A percentile compares a stretch with the other conserved stretches of the same genome.
Conservation (phyloP, 2,113 vertebrate species). For the Microcebus lehilahytsara region DNA sequence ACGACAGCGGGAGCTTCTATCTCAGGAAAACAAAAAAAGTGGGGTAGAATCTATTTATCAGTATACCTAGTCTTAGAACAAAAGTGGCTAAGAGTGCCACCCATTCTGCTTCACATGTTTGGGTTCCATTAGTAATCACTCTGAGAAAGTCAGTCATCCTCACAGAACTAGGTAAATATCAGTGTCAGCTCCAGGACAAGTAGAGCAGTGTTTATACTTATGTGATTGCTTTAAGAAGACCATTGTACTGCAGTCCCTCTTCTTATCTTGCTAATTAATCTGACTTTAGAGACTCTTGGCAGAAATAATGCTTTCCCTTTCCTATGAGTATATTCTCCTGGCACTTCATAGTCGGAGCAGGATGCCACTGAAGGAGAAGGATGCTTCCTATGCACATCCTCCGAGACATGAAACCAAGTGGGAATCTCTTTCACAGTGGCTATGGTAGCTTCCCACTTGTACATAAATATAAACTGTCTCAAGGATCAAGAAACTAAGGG, state of each 20-base stretch:
- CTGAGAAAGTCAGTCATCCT: neutral
- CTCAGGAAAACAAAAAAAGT: neutral
- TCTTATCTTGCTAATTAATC: neutral
- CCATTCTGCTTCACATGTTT: neutral
- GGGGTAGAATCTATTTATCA: neutral
- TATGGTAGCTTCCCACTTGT: neutral
- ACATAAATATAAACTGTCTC: neutral
- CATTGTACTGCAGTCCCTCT: neutral
- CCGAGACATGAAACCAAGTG: neutral
- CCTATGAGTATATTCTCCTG: neutral
- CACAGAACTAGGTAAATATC: neutral
- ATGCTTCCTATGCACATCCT: neutral
- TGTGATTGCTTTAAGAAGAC: neutral
- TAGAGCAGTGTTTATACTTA: no score
- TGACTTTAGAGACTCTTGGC: neutral
- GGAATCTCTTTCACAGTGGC: neutral
- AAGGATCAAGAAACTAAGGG: no score
- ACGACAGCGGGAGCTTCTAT: accelerated
- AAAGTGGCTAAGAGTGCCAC: neutral
- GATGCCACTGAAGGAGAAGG: neutral
- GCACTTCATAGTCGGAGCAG: neutral
- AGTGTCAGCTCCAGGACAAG: neutral
- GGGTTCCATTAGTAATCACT: neutral
- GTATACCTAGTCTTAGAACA: neutral
- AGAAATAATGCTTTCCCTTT: neutral